Evolutionary conservation across 2,113 vertebrate genomes (phyloP).

Genomic region (Merops nubicus): DNA sequence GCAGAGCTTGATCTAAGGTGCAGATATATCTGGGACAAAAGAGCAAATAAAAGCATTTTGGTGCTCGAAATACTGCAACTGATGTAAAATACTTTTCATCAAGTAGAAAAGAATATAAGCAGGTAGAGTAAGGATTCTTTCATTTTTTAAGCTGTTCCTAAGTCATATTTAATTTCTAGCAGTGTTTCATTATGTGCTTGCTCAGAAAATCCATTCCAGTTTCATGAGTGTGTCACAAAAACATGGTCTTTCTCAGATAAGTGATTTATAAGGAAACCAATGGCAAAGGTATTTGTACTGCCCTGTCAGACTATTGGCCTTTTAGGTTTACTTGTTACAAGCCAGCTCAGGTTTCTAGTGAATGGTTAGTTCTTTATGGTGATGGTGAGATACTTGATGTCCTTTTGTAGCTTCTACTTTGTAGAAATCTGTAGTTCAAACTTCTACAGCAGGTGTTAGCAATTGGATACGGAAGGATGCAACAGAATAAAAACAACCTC

Average conservation of each 20-base stretch:
- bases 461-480: background rate
- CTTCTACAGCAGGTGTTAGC: constrained; percentile 15
- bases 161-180: background rate
- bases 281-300: background rate
- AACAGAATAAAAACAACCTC: background rate
- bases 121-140: background rate
- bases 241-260: background rate
- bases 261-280: background rate
- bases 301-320: background rate
- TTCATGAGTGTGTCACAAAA: background rate
- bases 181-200: background rate
- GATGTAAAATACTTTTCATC: background rate
- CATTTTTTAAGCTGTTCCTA: background rate
- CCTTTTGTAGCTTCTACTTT: background rate
- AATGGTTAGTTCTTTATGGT: background rate
- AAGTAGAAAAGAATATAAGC: background rate
- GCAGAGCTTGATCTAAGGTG: background rate
- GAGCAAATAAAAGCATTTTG: background rate
- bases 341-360: background rate
- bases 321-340: background rate
- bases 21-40: background rate
- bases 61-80: background rate
- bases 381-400: background rate
- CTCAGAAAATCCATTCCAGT: background rate
- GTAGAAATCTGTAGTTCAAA: background rate